Evolutionary conservation across 2,888 invertebrate species (phyloP), one percentile per base, ranked within the genome.

Genomic region (Ectropis crepuscularia): DNA sequence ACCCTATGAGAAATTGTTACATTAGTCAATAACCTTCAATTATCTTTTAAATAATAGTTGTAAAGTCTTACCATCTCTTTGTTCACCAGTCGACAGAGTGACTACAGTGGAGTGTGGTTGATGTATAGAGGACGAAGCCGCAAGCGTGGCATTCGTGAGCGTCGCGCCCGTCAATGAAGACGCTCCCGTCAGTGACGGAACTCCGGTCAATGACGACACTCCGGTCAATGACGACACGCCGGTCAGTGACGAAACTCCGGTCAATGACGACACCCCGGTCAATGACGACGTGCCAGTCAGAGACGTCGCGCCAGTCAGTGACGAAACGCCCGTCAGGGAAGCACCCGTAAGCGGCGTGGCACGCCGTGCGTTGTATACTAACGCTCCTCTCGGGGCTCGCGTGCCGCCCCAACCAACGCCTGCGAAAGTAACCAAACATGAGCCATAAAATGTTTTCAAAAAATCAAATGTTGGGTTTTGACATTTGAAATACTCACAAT

Each of bases 361-460:
- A 67, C 59, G 70, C 5, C 89, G 78, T 10, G 88, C 81, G 0
- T 87, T 87, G 67, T 91, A 91, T 64, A 90, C 89, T 1, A 90
- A 73, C 2, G 90, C 85, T 41, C 86, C 86, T 16, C 89, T 85
- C 0, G 80, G 77, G 0, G 79, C 81, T 5, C 89, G 81, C 2
- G 70, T 67, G 1, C 72, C 74, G 43, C 75, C 75, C 89, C 90
- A 89, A 0, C 76, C 79, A 12, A 79, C 77, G 42, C 71, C 75
- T 74, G 49, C 39, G 45, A 0, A 10, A 50, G 16, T 28, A 1
- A 28, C 4, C 16, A 28, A 28, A 28, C 16, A 28, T 28, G 16
- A 28, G 2, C 16, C 16, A 28, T 28, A 28, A 28, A 28, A 4
- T 28, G 16, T 28, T 4, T 28, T 28, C 1, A 28, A 28, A 28